Evolutionary conservation across 2,113 vertebrate genomes (phyloP).

Genomic region (Laticauda colubrina): DNA sequence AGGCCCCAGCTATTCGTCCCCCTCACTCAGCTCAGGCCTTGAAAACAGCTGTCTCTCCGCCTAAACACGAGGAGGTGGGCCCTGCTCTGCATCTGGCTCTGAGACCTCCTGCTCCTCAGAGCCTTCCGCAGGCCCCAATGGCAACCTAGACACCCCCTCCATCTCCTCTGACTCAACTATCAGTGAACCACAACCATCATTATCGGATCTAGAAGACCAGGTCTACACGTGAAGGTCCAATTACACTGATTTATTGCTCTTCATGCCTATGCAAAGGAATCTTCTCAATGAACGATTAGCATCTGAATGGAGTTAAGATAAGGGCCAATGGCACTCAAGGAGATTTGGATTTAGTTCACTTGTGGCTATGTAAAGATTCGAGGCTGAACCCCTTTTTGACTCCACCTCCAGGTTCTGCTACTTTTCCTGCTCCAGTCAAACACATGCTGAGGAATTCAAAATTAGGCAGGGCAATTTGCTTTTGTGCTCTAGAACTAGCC

Average conservation of each 20-base stretch:
- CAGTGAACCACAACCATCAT: no score
- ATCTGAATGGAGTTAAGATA: not conserved
- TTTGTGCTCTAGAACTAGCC: not conserved
- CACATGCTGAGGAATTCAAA: not conserved
- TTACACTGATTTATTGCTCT: not conserved
- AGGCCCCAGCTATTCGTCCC: no score
- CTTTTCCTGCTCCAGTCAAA: not conserved
- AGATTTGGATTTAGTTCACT: not conserved
- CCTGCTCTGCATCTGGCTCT: no score
- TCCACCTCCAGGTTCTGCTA: not conserved
- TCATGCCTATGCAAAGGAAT: not conserved
- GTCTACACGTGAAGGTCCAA: not conserved
- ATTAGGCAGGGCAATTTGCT: not conserved
- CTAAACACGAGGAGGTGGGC: no score
- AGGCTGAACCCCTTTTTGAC: not conserved
- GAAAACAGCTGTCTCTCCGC: no score
- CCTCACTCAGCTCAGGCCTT: no score
- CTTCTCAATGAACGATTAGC: not conserved
- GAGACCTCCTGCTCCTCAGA: no score
- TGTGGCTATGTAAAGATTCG: not conserved
- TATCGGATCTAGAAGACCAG: not conserved
- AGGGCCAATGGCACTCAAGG: not conserved
- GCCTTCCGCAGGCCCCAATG: no score
- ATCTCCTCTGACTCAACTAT: no score
- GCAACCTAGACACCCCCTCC: no score